Conservation (phyloP, 2,113 vertebrate genomes). For the Crotalus viridis region DNA sequence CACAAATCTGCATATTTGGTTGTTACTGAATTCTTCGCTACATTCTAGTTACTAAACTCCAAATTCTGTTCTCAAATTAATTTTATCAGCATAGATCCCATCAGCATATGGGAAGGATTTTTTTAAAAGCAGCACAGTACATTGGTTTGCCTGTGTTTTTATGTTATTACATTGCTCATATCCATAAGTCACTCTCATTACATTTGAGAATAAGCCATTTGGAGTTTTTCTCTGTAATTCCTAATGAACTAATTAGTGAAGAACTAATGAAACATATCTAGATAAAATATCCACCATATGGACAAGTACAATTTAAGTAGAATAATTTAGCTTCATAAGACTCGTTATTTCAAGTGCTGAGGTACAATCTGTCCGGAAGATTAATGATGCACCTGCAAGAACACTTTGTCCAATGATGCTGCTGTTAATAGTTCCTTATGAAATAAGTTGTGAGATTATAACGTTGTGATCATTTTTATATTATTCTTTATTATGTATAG, state of each 20-base stretch:
- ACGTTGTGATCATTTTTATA: not conserved
- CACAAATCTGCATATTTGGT: not conserved
- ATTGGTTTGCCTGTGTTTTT: not conserved
- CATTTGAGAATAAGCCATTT: not conserved
- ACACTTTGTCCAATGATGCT: constrained; percentile 19
- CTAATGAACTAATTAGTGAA: constrained; percentile 7
- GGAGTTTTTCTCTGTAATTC: not conserved
- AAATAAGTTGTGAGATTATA: not conserved
- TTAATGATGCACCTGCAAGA: constrained; percentile 37
- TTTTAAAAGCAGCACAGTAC: not conserved
- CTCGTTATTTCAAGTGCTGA: constrained; percentile 6
- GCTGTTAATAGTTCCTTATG: not conserved
- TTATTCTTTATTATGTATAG: not conserved
- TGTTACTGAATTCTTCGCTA: not conserved
- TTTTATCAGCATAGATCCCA: not conserved
- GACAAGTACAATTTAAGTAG: not conserved
- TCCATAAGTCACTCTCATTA: not conserved
- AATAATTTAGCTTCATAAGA: not conserved
- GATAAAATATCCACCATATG: not conserved
- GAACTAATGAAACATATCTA: not conserved
- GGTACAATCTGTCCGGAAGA: constrained; percentile 26
- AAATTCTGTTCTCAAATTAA: not conserved
- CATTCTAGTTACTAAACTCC: not conserved
- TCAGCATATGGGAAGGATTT: not conserved
- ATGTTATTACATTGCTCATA: not conserved